Percentiles rank a stretch among this genome's conserved stretches.
Conservation (phyloP, 1,140 invertebrate genomes). For the Brachionus calyciflorus region DNA sequence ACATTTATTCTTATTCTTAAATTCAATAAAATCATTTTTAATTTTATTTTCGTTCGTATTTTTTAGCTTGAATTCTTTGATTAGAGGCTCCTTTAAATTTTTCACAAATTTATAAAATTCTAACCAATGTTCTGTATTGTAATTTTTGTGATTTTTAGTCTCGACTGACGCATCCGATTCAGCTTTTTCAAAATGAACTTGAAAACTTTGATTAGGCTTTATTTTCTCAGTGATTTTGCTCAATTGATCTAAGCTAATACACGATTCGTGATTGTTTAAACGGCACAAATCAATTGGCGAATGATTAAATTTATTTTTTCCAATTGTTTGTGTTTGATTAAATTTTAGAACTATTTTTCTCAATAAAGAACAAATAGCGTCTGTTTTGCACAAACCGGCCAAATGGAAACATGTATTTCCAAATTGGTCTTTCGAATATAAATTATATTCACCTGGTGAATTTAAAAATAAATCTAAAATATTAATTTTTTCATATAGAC, state of each 20-base stretch:
- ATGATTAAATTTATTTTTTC: not conserved
- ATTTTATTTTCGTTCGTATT: not conserved
- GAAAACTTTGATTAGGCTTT: not conserved
- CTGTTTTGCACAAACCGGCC: not conserved
- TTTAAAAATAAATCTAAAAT: slow-evolving; percentile 52
- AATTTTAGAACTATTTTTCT: not conserved
- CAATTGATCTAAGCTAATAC: not conserved
- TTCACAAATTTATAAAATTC: slow-evolving; percentile 21
- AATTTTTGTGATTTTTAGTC: not conserved
- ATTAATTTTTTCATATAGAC: slow-evolving; percentile 51
- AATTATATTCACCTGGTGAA: slow-evolving; percentile 47
- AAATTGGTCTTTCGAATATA: slow-evolving; percentile 11
- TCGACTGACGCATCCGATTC: not conserved
- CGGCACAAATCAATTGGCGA: slow-evolving; percentile 4
- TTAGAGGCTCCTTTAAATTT: not conserved
- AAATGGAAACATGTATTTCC: slow-evolving; percentile 45
- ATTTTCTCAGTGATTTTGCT: not conserved
- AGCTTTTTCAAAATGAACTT: not conserved
- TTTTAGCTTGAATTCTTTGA: not conserved
- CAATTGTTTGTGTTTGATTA: not conserved
- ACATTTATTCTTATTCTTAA: not conserved
- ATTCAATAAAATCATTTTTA: not conserved
- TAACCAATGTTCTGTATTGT: not conserved
- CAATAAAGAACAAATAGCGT: not conserved
- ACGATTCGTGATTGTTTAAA: not conserved